phyloP scores from a whole-genome alignment of 2,113 vertebrate genomes.

The Monarcha castaneiventris region DNA sequence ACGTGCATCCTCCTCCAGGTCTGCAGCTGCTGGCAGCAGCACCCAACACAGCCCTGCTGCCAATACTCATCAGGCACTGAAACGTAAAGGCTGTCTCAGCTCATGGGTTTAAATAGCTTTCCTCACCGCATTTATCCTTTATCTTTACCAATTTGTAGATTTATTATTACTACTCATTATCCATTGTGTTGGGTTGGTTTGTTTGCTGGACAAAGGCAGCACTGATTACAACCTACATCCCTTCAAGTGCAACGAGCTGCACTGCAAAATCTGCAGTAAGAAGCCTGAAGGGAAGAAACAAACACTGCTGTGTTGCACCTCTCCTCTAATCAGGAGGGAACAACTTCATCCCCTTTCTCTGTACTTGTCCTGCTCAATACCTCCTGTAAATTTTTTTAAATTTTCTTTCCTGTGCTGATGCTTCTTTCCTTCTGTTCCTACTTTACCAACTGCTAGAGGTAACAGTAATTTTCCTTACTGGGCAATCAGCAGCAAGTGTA shows the following conservation, averaged over 20 bases:
- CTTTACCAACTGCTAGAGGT: background rate
- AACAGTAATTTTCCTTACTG: background rate
- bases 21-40: background rate
- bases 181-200: background rate
- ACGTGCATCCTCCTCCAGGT: background rate
- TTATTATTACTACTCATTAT: constrained; percentile 43
- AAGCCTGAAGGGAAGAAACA: background rate
- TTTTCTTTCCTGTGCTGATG: background rate
- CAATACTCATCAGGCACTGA: constrained; percentile 19
- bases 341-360: constrained; percentile 6
- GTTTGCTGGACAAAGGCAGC: background rate
- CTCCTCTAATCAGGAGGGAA: background rate
- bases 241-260: background rate
- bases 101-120: constrained; percentile 43
- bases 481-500: background rate
- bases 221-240: background rate
- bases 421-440: background rate
- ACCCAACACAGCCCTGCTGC: background rate
- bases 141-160: constrained; percentile 7
- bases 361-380: background rate
- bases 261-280: background rate
- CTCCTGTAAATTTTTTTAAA: background rate
- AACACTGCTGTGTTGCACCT: background rate
- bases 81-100: constrained; percentile 11
- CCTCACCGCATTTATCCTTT: constrained; percentile 3